Percentiles rank a stretch among this genome's conserved stretches.
These are phyloP conservation scores for Verasper variegatus DNA, from an alignment of 2,113 vertebrate genomes.

Conservation along the genomic window DNA sequence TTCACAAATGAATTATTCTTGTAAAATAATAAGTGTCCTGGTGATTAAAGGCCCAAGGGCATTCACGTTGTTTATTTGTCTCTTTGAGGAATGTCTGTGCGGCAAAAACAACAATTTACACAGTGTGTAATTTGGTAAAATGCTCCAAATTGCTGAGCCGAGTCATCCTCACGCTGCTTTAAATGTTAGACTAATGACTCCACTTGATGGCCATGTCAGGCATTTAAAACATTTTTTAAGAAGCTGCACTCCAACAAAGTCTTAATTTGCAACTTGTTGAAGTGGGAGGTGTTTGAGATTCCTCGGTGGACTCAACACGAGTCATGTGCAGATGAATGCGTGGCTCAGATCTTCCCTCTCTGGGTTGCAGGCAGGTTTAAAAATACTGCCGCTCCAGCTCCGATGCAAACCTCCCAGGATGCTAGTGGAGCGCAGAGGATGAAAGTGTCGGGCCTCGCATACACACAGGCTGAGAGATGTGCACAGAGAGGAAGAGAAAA, in stretches of 20 bases:
- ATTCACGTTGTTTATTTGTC: neutral
- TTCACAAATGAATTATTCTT: neutral
- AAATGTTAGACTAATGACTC: conserved; percentile 27
- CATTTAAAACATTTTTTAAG: neutral
- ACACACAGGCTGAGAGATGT: neutral
- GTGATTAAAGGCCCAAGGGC: conserved; percentile 10
- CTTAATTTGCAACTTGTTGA: conserved; percentile 9
- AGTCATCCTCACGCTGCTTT: neutral
- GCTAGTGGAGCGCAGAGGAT: conserved; percentile 19
- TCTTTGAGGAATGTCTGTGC: neutral
- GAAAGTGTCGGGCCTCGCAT: neutral
- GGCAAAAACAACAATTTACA: too few species aligned
- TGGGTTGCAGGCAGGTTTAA: conserved; percentile 30
- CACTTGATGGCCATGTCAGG: neutral
- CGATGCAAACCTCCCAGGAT: conserved; percentile 26
- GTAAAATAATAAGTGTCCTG: neutral
- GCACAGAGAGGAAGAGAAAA: neutral
- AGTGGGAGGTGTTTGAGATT: conserved; percentile 8
- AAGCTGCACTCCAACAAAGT: neutral
- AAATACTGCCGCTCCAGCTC: conserved; percentile 27
- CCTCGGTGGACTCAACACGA: conserved; percentile 19
- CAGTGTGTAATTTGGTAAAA: neutral
- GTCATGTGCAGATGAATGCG: conserved; percentile 22
- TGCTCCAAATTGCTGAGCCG: neutral
- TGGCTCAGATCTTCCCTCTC: conserved; percentile 22